Conservation (phyloP, 1,140 invertebrate genomes). For the Drosophila ironensis region DNA sequence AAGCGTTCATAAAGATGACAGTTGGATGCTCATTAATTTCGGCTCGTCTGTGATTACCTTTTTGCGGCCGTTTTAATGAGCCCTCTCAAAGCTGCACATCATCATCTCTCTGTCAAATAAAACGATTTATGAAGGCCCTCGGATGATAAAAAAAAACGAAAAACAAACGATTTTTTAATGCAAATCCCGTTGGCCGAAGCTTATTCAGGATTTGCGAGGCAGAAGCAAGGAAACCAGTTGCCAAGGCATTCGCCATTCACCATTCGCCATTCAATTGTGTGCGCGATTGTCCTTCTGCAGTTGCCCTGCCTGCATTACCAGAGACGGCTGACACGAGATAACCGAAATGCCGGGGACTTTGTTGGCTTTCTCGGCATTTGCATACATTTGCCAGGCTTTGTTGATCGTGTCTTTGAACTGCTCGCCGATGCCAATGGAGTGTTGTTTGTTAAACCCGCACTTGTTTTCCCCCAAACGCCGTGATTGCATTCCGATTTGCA, state of each 20-base stretch:
- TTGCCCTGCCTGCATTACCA: conserved; percentile 10
- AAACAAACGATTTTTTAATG: conserved; percentile 49
- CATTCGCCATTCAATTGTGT: conserved; percentile 23
- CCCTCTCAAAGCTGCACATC: conserved; percentile 29
- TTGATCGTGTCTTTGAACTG: conserved; percentile 35
- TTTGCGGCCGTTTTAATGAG: conserved; percentile 36
- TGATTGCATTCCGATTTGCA: conserved; percentile 43
- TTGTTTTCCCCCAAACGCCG: neutral
- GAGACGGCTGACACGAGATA: conserved; percentile 12
- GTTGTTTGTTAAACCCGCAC: conserved; percentile 17
- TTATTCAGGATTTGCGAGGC: too few species aligned
- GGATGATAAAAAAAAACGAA: neutral
- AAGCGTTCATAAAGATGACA: conserved; percentile 29
- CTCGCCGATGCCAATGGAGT: neutral
- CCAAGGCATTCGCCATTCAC: too few species aligned
- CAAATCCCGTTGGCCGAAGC: conserved; percentile 13
- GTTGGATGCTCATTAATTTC: conserved; percentile 42
- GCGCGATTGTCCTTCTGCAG: conserved; percentile 40
- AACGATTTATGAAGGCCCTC: conserved; percentile 13
- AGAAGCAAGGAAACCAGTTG: too few species aligned
- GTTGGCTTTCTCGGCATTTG: conserved; percentile 23
- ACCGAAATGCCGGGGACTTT: neutral
- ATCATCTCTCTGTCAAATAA: conserved; percentile 21
- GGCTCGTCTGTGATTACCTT: conserved; percentile 33
- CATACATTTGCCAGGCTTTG: conserved; percentile 34